Percentiles rank a stretch among this genome's conserved stretches.
These are phyloP conservation scores for Anas acuta DNA, from an alignment of 2,797 vertebrate genomes.

Conservation along the genomic window DNA sequence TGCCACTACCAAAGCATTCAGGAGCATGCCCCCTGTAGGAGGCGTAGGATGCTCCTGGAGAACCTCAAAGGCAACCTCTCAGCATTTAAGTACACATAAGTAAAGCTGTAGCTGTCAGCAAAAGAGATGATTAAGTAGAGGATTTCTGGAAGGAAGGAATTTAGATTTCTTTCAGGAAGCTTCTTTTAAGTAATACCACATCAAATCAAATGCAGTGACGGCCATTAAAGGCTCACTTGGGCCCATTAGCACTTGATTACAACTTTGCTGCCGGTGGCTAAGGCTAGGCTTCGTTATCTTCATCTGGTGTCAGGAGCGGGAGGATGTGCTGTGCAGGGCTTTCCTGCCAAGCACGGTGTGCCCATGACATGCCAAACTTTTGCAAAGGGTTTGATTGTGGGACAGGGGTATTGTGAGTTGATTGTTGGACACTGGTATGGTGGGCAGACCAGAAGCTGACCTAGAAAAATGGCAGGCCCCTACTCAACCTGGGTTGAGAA, in stretches of 20 bases:
- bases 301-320: not conserved
- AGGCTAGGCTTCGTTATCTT: not conserved
- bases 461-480: not conserved
- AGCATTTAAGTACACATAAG: not conserved
- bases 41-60: not conserved
- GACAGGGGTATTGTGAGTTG: not conserved
- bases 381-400: not conserved
- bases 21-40: not conserved
- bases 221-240: not conserved
- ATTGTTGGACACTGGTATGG: not conserved
- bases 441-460: not conserved
- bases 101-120: constrained; percentile 6
- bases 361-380: not conserved
- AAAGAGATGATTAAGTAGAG: not conserved
- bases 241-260: not conserved
- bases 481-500: not conserved
- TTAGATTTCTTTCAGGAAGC: not conserved
- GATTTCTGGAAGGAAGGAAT: not conserved
- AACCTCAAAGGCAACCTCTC: not conserved
- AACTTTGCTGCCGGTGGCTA: not conserved
- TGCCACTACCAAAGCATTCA: not conserved
- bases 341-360: not conserved
- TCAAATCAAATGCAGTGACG: not conserved
- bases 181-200: not conserved
- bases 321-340: not conserved